These are phyloP conservation scores for Heliconius erato DNA, from an alignment of 2,888 invertebrate species.

Conservation along the genomic window DNA sequence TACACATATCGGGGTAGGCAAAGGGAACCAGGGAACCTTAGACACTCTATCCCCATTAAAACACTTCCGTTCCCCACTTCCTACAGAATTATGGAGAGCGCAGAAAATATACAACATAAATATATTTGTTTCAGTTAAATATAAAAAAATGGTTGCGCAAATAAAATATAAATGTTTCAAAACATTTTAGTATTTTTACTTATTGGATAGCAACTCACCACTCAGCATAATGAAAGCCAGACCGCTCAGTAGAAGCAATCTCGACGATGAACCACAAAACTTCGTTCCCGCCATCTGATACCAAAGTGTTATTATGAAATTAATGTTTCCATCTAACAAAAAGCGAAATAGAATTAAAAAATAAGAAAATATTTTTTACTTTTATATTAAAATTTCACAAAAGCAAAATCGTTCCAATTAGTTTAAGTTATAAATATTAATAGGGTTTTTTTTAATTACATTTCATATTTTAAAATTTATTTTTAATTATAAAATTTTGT, in stretches of 20 bases:
- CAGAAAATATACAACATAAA: not conserved
- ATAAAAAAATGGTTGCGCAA: not conserved
- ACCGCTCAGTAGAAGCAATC: constrained; percentile 60
- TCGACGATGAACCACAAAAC: constrained; percentile 58
- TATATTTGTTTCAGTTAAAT: not conserved
- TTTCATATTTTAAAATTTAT: not conserved
- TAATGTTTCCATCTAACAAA: constrained; percentile 32
- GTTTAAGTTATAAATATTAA: not conserved
- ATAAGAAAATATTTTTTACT: constrained; percentile 19
- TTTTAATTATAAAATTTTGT: not conserved
- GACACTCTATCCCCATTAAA: too few species aligned
- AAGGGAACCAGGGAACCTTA: too few species aligned
- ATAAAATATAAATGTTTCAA: constrained; percentile 15
- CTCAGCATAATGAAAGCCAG: constrained; percentile 74
- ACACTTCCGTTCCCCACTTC: too few species aligned
- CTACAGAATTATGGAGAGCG: too few species aligned
- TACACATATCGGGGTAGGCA: too few species aligned
- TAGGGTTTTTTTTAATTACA: not conserved
- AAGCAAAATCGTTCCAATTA: not conserved
- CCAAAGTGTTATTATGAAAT: constrained; percentile 37
- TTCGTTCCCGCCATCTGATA: constrained; percentile 56
- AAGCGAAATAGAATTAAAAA: constrained; percentile 10
- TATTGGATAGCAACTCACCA: constrained; percentile 67
- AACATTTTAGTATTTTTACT: constrained; percentile 18
- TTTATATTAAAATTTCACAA: not conserved